A percentile compares a stretch with the other conserved stretches of the same genome.
These are phyloP conservation scores for Basileuterus tristriatus DNA, from an alignment of 2,797 vertebrate genomes.

Conservation along the genomic window DNA sequence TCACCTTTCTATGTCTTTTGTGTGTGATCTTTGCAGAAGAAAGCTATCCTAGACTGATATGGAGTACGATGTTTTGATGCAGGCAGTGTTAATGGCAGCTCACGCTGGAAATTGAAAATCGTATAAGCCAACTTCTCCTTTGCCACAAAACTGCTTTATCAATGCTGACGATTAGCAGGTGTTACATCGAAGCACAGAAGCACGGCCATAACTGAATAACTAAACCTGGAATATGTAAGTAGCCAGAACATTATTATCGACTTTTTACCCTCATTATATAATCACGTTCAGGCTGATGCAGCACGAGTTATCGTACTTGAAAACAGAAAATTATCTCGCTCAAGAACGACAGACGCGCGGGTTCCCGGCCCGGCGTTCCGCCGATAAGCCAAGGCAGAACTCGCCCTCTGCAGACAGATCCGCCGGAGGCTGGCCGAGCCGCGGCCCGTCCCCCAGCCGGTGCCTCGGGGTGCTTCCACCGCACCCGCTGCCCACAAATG, in stretches of 20 bases:
- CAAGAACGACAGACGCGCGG: rapidly evolving
- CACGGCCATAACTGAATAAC: background rate
- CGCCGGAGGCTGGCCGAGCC: background rate
- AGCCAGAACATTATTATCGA: background rate
- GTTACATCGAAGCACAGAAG: rapidly evolving
- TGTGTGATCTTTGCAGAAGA: background rate
- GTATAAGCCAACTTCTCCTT: rapidly evolving
- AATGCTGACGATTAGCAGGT: background rate
- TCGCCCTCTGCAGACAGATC: background rate
- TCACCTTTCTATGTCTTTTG: background rate
- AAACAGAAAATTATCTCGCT: background rate
- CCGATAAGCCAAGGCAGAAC: background rate
- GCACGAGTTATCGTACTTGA: background rate
- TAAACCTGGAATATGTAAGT: background rate
- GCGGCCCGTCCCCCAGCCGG: background rate
- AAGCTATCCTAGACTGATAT: rapidly evolving
- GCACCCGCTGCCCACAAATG: background rate
- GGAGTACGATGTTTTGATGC: background rate
- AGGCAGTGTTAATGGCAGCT: background rate
- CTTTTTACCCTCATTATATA: background rate
- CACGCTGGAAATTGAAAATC: background rate
- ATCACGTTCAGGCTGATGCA: background rate
- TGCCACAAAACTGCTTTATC: background rate
- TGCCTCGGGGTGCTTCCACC: background rate
- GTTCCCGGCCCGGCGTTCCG: background rate